phyloP scores from a whole-genome alignment of 2,113 vertebrate species.

The Kobus ellipsiprymnus region DNA sequence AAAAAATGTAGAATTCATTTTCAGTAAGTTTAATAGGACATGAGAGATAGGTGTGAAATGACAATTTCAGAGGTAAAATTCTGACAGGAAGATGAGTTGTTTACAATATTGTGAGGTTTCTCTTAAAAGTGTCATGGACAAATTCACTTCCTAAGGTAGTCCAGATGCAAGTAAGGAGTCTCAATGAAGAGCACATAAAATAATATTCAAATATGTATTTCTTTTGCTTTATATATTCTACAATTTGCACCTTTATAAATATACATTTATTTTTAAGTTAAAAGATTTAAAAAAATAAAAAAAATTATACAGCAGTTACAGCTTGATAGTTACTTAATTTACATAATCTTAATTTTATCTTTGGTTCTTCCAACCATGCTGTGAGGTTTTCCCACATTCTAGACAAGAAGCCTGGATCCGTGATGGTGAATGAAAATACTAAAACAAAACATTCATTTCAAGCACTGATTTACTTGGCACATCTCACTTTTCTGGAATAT shows the following conservation, averaged over 20 bases:
- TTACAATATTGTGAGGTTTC: not conserved
- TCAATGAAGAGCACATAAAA: not conserved
- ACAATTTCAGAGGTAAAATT: not conserved
- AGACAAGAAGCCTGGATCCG: not conserved
- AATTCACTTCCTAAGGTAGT: not conserved
- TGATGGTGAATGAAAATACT: not conserved
- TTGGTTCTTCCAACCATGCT: not conserved
- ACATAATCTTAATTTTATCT: not conserved
- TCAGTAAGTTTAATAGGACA: not conserved
- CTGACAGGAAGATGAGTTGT: not conserved
- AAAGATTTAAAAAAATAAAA: not conserved
- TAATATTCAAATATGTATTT: not conserved
- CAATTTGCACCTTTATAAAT: not conserved
- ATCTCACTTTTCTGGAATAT: not conserved
- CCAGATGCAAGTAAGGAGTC: not conserved
- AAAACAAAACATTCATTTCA: not conserved
- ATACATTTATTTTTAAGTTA: not conserved
- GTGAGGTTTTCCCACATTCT: not conserved
- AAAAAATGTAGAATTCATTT: not conserved
- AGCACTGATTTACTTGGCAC: not conserved
- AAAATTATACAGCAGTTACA: not conserved
- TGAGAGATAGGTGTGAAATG: not conserved
- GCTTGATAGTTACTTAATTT: not conserved
- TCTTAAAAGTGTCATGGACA: not conserved
- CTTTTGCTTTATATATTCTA: not conserved